Percentiles rank a stretch among this genome's conserved stretches.
These are phyloP conservation scores for Drosophila histrio DNA, from an alignment of 2,888 invertebrate species.

Conservation along the genomic window DNA sequence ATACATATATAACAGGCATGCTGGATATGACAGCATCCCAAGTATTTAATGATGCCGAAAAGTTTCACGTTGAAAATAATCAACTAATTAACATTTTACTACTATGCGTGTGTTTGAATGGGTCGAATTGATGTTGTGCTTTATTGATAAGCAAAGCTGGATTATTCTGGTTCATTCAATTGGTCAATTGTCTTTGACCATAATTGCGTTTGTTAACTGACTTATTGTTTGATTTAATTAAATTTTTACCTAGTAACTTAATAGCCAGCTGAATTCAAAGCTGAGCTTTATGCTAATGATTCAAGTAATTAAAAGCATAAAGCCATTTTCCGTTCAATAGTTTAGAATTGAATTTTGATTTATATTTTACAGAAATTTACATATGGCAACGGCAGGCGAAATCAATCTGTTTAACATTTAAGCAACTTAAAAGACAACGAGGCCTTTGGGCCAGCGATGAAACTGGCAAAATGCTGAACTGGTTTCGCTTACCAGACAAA, in stretches of 20 bases:
- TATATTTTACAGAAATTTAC: conserved; percentile 40
- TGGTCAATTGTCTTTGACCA: not conserved
- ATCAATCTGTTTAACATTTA: conserved; percentile 78
- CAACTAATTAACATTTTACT: conserved; percentile 33
- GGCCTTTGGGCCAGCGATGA: conserved; percentile 59
- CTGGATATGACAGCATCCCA: not conserved
- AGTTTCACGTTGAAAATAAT: conserved; percentile 1
- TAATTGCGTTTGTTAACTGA: not conserved
- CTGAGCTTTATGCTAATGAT: not conserved
- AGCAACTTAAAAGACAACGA: conserved; percentile 46
- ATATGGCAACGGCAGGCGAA: conserved; percentile 59
- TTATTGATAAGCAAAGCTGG: conserved; percentile 2
- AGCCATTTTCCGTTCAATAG: not conserved
- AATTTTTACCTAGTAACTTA: not conserved
- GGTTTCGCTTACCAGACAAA: conserved; percentile 52
- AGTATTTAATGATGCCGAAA: conserved; percentile 5
- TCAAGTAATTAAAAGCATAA: not conserved
- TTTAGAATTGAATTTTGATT: too few relatives aligned
- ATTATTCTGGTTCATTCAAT: not conserved
- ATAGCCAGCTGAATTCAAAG: not conserved
- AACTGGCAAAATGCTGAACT: conserved; percentile 42
- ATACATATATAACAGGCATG: not conserved
- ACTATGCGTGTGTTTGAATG: not conserved
- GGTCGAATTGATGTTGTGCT: not conserved
- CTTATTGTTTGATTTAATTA: not conserved